Evolutionary conservation across 2,888 invertebrate genomes (phyloP).

Genomic region (Tenthredo amoena): DNA sequence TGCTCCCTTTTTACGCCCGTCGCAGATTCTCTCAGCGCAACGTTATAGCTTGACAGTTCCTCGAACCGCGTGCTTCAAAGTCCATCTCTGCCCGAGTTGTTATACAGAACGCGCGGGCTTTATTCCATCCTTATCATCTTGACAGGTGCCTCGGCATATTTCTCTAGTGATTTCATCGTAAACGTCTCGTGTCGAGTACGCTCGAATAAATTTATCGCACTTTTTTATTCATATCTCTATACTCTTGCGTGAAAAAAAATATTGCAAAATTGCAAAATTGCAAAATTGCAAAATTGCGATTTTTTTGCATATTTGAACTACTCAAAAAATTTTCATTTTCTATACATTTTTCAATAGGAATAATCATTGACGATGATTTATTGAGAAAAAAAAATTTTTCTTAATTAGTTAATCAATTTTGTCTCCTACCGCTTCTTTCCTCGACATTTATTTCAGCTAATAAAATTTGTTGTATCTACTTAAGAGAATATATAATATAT

Average conservation of each 20-base stretch:
- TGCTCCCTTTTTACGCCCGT: conserved; percentile 42
- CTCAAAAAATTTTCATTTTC: neutral
- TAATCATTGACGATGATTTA: no score
- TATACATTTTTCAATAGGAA: no score
- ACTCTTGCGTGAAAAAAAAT: neutral
- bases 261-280: neutral
- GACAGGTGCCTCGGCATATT: conserved; percentile 13
- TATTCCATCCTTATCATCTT: conserved; percentile 1
- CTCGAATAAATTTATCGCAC: neutral
- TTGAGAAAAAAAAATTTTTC: no score
- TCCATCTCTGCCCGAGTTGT: conserved; percentile 6
- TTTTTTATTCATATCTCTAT: neutral
- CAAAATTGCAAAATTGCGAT: no score
- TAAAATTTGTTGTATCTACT: neutral
- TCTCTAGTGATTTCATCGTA: neutral
- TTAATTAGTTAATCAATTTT: neutral
- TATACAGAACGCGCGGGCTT: neutral
- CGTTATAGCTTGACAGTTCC: conserved; percentile 48
- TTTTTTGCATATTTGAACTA: no score
- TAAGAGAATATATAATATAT: neutral
- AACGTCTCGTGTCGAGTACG: neutral
- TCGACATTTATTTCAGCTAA: neutral
- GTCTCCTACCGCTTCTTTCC: neutral
- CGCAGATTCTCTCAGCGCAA: conserved; percentile 51
- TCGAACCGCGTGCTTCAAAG: conserved; percentile 51